A percentile compares a stretch with the other conserved stretches of the same genome.
These are phyloP conservation scores for Tadarida brasiliensis DNA, from an alignment of 2,797 vertebrate genomes.

Conservation along the genomic window DNA sequence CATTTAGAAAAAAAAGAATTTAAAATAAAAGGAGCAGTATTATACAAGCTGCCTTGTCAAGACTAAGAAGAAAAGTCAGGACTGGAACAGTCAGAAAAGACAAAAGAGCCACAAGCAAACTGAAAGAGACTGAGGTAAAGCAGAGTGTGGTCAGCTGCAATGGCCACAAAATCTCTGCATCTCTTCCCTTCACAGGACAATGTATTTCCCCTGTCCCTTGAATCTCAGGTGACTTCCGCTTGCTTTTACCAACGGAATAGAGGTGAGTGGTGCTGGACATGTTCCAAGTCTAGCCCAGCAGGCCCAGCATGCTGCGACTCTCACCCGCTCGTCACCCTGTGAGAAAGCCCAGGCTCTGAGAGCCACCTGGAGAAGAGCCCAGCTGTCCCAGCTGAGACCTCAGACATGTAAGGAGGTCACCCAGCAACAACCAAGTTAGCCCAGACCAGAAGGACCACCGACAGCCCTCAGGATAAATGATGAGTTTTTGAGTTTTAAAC, in stretches of 20 bases:
- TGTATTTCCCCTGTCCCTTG: neutral
- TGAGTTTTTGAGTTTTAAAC: neutral
- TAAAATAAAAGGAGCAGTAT: neutral
- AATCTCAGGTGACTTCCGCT: neutral
- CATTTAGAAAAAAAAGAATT: neutral
- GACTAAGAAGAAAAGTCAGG: neutral
- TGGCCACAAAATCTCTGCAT: neutral
- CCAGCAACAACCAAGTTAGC: neutral
- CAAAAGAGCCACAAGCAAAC: neutral
- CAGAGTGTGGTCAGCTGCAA: fast-evolving
- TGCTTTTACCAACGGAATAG: neutral
- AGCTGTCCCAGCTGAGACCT: neutral
- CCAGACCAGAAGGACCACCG: neutral
- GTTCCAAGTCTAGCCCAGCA: neutral
- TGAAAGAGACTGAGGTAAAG: neutral
- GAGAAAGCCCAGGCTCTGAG: neutral
- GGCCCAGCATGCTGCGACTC: fast-evolving
- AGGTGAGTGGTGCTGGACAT: neutral
- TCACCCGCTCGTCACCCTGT: neutral
- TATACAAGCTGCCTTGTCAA: neutral
- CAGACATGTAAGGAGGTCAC: neutral
- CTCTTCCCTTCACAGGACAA: neutral
- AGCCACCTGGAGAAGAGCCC: neutral
- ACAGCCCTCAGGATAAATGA: neutral
- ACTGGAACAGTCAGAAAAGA: neutral